Conservation (phyloP, 2,888 invertebrate genomes). For the Drosophila leonis region DNA sequence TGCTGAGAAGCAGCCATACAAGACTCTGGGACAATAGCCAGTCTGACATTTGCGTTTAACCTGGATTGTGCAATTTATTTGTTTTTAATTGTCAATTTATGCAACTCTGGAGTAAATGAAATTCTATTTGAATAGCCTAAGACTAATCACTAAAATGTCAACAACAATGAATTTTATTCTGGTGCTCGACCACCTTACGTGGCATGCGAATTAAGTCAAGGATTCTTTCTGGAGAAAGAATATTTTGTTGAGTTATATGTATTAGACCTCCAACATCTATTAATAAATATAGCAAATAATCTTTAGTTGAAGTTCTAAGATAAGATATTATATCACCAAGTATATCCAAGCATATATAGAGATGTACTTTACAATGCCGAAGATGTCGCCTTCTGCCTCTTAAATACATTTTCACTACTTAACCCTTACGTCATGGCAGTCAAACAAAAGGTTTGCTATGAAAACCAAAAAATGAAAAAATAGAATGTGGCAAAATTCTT, state of each 20-base stretch:
- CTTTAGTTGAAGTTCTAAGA: no score
- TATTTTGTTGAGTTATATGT: no score
- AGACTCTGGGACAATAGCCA: constrained; percentile 45
- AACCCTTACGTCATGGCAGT: not conserved
- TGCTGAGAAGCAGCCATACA: constrained; percentile 9
- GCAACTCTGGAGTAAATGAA: not conserved
- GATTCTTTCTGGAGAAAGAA: not conserved
- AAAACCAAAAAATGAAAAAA: not conserved
- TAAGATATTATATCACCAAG: no score
- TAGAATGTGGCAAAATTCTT: constrained; percentile 29
- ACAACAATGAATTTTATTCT: not conserved
- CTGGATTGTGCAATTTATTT: constrained; percentile 25
- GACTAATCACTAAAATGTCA: not conserved
- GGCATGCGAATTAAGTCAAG: not conserved
- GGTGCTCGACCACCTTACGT: no score
- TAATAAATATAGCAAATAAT: no score
- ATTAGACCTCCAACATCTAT: no score
- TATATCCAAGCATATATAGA: no score
- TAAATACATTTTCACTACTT: not conserved
- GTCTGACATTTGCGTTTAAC: constrained; percentile 54
- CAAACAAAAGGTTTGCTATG: not conserved
- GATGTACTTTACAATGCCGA: no score
- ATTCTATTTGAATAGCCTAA: not conserved
- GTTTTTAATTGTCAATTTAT: constrained; percentile 26
- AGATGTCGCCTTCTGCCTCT: not conserved